phyloP scores from a whole-genome alignment of 2,113 vertebrate species.

The Casuarius casuarius region DNA sequence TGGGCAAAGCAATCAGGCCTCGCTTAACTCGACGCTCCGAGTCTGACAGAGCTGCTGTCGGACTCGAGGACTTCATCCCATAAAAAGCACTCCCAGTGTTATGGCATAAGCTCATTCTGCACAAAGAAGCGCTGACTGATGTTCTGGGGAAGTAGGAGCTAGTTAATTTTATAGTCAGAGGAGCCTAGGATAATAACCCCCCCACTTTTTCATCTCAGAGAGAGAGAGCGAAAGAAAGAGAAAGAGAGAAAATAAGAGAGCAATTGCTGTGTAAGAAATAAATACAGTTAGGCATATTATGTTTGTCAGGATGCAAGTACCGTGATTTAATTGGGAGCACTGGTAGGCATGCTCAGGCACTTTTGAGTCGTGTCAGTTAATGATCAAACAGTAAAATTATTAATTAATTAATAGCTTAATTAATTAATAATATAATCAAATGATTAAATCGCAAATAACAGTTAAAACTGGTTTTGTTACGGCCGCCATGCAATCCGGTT shows the following conservation, averaged over 20 bases:
- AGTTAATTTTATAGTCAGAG: constrained; percentile 34
- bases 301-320: constrained; percentile 2
- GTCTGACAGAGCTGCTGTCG: neutral
- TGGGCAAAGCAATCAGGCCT: neutral
- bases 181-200: neutral
- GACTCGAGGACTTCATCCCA: neutral
- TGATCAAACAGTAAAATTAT: constrained; percentile 19
- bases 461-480: neutral
- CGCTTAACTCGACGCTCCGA: neutral
- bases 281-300: neutral
- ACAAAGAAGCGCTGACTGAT: neutral
- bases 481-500: constrained; percentile 10
- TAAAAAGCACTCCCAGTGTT: neutral
- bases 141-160: neutral
- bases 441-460: neutral
- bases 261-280: neutral
- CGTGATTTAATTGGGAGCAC: constrained; percentile 17
- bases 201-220: constrained; percentile 27
- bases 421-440: constrained; percentile 23
- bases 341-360: constrained; percentile 44
- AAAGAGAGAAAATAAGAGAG: constrained; percentile 60
- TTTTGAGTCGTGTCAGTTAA: neutral
- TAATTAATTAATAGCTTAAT: constrained; percentile 39
- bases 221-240: constrained; percentile 65
- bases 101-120: neutral